phyloP scores from a whole-genome alignment of 2,888 invertebrate genomes.

The Diachrysia chrysitis region DNA sequence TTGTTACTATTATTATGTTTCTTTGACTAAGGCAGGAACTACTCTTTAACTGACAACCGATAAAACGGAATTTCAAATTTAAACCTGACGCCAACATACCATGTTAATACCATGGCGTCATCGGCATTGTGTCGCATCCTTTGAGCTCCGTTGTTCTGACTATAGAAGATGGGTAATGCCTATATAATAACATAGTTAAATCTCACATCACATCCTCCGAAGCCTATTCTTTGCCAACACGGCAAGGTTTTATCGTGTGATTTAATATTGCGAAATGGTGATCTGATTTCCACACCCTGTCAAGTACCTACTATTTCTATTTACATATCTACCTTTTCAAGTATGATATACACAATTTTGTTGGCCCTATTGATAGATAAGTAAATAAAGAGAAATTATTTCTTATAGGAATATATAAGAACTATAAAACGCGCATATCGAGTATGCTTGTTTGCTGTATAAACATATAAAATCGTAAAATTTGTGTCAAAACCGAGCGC shows the following conservation, averaged over 20 bases:
- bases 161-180: conserved; percentile 31
- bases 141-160: conserved; percentile 22
- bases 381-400: no score
- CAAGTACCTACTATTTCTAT: neutral
- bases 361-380: no score
- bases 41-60: neutral
- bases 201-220: conserved; percentile 36
- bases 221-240: conserved; percentile 33
- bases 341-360: no score
- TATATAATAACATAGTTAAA: conserved; percentile 41
- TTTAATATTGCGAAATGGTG: neutral
- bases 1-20: no score
- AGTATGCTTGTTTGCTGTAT: no score
- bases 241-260: conserved; percentile 29
- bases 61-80: conserved; percentile 10
- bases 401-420: no score
- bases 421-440: no score
- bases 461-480: no score
- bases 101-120: conserved; percentile 33
- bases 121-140: conserved; percentile 27
- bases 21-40: neutral
- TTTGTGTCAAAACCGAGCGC: no score
- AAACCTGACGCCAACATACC: conserved; percentile 28
- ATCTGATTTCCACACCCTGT: conserved; percentile 22
- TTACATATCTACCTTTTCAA: no score